phyloP scores from a whole-genome alignment of 2,888 invertebrate genomes.

The Pachydiplax longipennis region DNA sequence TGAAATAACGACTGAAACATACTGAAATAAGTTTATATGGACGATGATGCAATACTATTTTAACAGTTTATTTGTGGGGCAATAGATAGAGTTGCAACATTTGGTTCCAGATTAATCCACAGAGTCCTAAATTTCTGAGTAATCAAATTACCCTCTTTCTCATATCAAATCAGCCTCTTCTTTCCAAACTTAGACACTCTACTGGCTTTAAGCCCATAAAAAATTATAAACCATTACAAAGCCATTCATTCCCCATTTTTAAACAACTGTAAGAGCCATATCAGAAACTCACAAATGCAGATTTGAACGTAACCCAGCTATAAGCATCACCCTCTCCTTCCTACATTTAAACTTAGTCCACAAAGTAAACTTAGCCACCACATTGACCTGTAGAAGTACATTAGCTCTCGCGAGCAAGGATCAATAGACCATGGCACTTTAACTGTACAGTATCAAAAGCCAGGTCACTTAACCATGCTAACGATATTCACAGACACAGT shows the following conservation, averaged over 20 bases:
- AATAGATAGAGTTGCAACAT: not conserved
- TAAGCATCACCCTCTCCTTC: not conserved
- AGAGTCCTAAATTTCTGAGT: not conserved
- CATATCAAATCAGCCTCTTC: not conserved
- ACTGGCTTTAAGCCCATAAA: not conserved
- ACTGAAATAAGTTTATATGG: not conserved
- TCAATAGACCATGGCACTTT: not conserved
- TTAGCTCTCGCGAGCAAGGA: not conserved
- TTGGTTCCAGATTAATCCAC: not conserved
- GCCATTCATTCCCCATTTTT: not conserved
- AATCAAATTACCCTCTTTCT: not conserved
- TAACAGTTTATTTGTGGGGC: not conserved
- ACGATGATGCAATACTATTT: not conserved
- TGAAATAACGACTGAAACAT: not conserved
- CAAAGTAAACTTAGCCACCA: not conserved
- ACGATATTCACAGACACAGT: not conserved
- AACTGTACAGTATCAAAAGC: conserved; percentile 1
- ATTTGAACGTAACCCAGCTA: not conserved
- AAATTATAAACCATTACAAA: not conserved
- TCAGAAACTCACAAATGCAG: not conserved
- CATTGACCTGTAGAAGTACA: not conserved
- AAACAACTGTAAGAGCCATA: not conserved
- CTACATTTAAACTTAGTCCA: not conserved
- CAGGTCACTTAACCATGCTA: not conserved
- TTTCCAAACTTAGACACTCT: not conserved